Conservation (phyloP, 2,113 vertebrate species). For the Prietella phreatophila region DNA sequence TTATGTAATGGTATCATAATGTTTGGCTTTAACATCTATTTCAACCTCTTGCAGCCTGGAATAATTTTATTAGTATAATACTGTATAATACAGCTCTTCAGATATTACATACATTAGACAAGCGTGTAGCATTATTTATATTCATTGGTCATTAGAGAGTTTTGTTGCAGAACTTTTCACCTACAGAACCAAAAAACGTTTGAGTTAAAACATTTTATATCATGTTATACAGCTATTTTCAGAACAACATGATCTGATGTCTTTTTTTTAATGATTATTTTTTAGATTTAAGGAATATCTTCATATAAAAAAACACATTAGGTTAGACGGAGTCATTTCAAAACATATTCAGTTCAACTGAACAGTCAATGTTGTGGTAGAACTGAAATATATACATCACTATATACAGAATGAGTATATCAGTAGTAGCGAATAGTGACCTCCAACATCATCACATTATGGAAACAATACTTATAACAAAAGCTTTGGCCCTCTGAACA, state of each 20-base stretch:
- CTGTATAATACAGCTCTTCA: no score
- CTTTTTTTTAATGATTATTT: background rate
- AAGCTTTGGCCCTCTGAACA: background rate
- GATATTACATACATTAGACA: background rate
- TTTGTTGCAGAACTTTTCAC: background rate
- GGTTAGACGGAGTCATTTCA: background rate
- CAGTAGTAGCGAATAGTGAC: no score
- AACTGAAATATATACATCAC: background rate
- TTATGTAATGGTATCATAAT: slow-evolving; percentile 13
- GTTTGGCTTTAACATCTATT: background rate
- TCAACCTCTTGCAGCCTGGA: background rate
- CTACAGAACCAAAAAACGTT: background rate
- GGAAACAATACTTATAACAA: background rate
- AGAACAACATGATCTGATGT: background rate
- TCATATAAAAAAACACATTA: background rate
- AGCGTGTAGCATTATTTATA: background rate
- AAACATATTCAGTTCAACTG: background rate
- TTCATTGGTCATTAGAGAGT: background rate
- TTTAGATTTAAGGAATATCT: background rate
- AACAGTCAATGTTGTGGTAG: background rate
- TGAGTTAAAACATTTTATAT: background rate
- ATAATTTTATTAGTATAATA: background rate
- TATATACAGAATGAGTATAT: background rate
- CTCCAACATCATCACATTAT: background rate
- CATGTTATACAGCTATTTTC: background rate